A percentile compares a stretch with the other conserved stretches of the same genome.
These are phyloP conservation scores for Syngnathus scovelli DNA, from an alignment of 2,113 vertebrate species.

Conservation along the genomic window DNA sequence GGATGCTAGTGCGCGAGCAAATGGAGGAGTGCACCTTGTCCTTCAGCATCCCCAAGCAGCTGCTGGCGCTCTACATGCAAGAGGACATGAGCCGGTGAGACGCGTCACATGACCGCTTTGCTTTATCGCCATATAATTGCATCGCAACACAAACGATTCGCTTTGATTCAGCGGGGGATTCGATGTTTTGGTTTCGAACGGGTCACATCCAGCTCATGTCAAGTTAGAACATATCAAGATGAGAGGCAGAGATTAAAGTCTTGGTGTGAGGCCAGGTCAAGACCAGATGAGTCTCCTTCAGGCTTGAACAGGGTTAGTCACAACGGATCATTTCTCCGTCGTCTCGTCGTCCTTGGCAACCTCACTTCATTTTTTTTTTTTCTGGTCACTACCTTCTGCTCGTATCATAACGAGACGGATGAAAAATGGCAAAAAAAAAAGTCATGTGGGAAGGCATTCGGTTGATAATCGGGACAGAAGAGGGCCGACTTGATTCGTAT, in stretches of 20 bases:
- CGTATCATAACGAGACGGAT: constrained; percentile 3
- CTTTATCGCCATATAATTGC: neutral
- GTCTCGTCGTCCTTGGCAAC: constrained; percentile 44
- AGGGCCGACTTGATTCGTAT: constrained; percentile 29
- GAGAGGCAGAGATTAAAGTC: neutral
- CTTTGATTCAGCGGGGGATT: no score
- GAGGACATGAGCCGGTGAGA: constrained; percentile 90
- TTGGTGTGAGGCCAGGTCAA: constrained; percentile 26
- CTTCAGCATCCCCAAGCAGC: constrained; percentile 90
- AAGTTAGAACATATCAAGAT: neutral
- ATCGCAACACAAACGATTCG: no score
- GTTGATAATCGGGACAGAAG: constrained; percentile 2
- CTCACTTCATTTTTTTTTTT: constrained; percentile 14
- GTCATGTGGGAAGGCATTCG: constrained; percentile 13
- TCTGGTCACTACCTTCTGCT: constrained; percentile 12
- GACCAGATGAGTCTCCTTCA: constrained; percentile 3
- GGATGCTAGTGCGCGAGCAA: constrained; percentile 92
- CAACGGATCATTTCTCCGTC: constrained; percentile 46
- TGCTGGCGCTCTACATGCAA: constrained; percentile 87
- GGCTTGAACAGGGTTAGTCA: constrained; percentile 17
- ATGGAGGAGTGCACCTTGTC: constrained; percentile 94
- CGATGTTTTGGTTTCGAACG: neutral
- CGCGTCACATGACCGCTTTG: neutral
- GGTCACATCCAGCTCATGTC: neutral
- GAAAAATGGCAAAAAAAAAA: constrained; percentile 7